phyloP scores from a whole-genome alignment of 2,888 invertebrate species.

The Dicyrtomina minuta region DNA sequence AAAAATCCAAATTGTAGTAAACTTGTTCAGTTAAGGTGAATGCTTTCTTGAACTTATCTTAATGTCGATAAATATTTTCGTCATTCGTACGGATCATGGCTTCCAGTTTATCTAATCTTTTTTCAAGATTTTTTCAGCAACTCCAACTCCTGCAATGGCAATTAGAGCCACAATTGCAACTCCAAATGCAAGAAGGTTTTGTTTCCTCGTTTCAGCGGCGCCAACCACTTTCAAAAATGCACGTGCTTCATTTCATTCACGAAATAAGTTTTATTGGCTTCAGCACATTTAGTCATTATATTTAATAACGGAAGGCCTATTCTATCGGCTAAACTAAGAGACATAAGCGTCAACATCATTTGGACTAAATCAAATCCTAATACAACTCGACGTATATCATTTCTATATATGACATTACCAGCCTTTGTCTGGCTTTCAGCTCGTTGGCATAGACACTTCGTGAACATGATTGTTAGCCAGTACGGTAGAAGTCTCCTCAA shows the following conservation, averaged over 20 bases:
- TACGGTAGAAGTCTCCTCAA: too few relatives aligned
- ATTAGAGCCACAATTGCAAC: background rate
- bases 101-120: background rate
- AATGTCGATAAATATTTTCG: background rate
- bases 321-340: background rate
- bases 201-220: background rate
- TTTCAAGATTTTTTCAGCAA: too few relatives aligned
- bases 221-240: background rate
- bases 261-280: background rate
- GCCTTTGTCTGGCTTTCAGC: too few relatives aligned
- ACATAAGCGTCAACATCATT: too few relatives aligned
- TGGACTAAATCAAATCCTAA: too few relatives aligned
- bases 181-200: background rate
- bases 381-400: too few relatives aligned
- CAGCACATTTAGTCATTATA: background rate
- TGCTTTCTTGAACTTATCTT: too few relatives aligned
- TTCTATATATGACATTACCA: too few relatives aligned
- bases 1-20: too few relatives aligned
- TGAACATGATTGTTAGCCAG: too few relatives aligned
- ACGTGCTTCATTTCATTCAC: background rate
- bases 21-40: too few relatives aligned
- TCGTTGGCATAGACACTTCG: too few relatives aligned
- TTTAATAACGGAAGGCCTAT: background rate
- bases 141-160: background rate
- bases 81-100: background rate